Conservation (phyloP, 2,113 vertebrate species). For the Polypterus bichir region DNA sequence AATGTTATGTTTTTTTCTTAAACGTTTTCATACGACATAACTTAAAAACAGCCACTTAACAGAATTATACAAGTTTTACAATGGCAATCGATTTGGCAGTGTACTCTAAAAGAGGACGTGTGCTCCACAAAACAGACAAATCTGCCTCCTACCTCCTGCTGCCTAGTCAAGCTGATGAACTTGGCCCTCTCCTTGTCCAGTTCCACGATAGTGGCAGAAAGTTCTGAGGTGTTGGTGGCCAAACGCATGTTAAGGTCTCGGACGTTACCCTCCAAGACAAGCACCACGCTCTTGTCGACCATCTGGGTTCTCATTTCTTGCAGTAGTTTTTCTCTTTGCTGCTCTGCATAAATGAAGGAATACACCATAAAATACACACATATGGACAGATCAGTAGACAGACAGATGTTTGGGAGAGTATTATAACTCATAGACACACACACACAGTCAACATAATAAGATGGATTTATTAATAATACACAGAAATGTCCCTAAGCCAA, state of each 20-base stretch:
- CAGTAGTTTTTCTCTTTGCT: slow-evolving; percentile 36
- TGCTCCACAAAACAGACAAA: too few species aligned
- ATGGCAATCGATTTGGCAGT: too few species aligned
- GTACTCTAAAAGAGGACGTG: too few species aligned
- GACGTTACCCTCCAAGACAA: slow-evolving; percentile 50
- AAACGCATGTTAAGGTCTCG: slow-evolving; percentile 33
- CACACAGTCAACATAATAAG: not conserved
- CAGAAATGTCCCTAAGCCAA: too few species aligned
- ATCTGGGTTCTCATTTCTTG: slow-evolving; percentile 38
- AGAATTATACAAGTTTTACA: too few species aligned
- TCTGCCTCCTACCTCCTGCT: slow-evolving; percentile 61
- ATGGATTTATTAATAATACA: too few species aligned
- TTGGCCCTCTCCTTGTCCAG: slow-evolving; percentile 73
- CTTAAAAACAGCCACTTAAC: too few species aligned
- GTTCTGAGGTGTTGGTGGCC: slow-evolving; percentile 37
- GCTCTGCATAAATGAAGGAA: slow-evolving; percentile 25
- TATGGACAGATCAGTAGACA: not conserved
- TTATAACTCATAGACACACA: not conserved
- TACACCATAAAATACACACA: not conserved
- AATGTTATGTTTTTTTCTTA: too few species aligned
- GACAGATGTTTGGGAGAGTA: not conserved
- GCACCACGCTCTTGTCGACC: slow-evolving; percentile 30
- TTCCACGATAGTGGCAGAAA: slow-evolving; percentile 40
- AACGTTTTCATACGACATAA: too few species aligned
- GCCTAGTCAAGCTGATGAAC: slow-evolving; percentile 55